phyloP scores from a whole-genome alignment of 2,888 invertebrate species.

The Cerceris ruficornis region DNA sequence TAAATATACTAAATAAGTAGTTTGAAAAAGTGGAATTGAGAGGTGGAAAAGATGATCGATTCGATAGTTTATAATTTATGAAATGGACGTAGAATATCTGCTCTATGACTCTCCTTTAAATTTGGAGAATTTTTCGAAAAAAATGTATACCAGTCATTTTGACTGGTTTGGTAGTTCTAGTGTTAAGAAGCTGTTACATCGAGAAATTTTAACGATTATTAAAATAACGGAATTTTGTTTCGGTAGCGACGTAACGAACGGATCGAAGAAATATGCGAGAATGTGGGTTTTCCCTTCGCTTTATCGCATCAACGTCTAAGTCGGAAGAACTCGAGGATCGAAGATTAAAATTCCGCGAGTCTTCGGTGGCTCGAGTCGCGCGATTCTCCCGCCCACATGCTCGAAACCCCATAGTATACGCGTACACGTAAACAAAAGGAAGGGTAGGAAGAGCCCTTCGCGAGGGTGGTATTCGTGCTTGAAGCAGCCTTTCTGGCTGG shows the following conservation, averaged over 20 bases:
- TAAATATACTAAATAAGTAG: too few species aligned
- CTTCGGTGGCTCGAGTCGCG: background rate
- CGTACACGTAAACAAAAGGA: background rate
- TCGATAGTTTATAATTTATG: too few species aligned
- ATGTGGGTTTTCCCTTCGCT: background rate
- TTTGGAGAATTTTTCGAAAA: too few species aligned
- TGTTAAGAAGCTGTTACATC: too few species aligned
- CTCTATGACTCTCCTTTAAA: too few species aligned
- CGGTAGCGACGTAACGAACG: background rate
- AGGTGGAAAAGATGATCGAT: too few species aligned
- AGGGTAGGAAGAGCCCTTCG: background rate
- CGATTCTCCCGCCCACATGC: background rate
- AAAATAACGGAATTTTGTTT: too few species aligned
- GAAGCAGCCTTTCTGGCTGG: slow-evolving; percentile 12
- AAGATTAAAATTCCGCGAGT: slow-evolving; percentile 63
- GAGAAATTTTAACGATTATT: too few species aligned
- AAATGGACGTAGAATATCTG: too few species aligned
- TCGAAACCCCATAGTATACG: background rate
- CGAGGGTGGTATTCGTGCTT: background rate
- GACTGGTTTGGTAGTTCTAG: too few species aligned
- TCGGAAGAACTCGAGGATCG: slow-evolving; percentile 50
- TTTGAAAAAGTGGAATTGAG: too few species aligned
- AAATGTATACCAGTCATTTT: too few species aligned
- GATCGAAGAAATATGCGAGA: slow-evolving; percentile 2
- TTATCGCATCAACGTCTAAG: slow-evolving; percentile 35